A percentile compares a stretch with the other conserved stretches of the same genome.
These are phyloP conservation scores for Drosophila punjabiensis DNA, from an alignment of 1,140 invertebrate genomes.

Conservation along the genomic window DNA sequence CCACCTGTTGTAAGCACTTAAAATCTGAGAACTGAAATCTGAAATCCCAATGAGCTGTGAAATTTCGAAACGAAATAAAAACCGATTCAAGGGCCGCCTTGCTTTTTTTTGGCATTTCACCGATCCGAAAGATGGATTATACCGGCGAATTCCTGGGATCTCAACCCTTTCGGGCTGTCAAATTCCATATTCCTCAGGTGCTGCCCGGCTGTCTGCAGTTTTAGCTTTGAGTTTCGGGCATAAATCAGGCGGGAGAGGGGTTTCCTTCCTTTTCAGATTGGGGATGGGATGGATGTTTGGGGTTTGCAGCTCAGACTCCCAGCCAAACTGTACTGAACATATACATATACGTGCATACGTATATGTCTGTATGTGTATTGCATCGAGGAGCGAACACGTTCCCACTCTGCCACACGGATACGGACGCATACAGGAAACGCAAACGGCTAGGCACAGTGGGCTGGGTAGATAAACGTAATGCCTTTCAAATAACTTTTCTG, in stretches of 20 bases:
- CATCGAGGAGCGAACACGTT: constrained; percentile 65
- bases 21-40: constrained; percentile 1
- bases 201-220: constrained; percentile 20
- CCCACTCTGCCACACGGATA: constrained; percentile 38
- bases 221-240: constrained; percentile 16
- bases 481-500: not conserved
- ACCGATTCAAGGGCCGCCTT: not conserved
- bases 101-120: constrained; percentile 5
- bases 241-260: constrained; percentile 12
- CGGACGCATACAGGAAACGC: constrained; percentile 68
- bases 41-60: constrained; percentile 5
- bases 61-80: constrained; percentile 5
- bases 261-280: constrained; percentile 12
- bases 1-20: constrained; percentile 5
- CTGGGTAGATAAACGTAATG: no score
- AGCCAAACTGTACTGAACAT: constrained; percentile 78
- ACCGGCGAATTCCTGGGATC: constrained; percentile 19
- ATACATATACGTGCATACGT: constrained; percentile 1
- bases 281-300: constrained; percentile 18
- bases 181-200: constrained; percentile 33
- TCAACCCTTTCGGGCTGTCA: constrained; percentile 24
- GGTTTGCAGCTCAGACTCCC: constrained; percentile 27
- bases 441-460: constrained; percentile 43
- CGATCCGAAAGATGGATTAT: constrained; percentile 35
- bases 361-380: not conserved